Evolutionary conservation across 2,888 invertebrate species (phyloP).

Genomic region (Poecilobothrus nobilitatus): DNA sequence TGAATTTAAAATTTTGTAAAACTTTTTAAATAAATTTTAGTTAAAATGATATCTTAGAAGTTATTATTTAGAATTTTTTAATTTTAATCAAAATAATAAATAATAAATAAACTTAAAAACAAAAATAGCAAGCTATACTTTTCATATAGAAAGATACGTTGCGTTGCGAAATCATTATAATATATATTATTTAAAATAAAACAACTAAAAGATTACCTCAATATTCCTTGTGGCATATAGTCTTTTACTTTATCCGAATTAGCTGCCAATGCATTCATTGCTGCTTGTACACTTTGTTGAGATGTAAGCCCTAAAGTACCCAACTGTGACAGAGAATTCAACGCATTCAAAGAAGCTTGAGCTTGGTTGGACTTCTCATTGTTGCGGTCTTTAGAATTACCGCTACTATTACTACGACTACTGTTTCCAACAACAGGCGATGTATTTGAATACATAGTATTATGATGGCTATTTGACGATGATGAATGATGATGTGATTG

Average conservation of each 20-base stretch:
- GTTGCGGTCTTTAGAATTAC: slow-evolving; percentile 31
- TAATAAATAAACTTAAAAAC: not conserved
- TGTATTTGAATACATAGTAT: slow-evolving; percentile 35
- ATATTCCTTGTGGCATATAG: slow-evolving; percentile 46
- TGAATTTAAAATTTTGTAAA: not conserved
- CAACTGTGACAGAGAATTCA: slow-evolving; percentile 42
- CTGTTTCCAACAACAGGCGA: slow-evolving; percentile 18
- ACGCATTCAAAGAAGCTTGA: slow-evolving; percentile 39
- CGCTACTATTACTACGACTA: slow-evolving; percentile 21
- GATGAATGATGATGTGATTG: slow-evolving; percentile 29
- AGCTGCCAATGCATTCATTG: slow-evolving; percentile 44
- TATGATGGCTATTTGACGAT: slow-evolving; percentile 25
- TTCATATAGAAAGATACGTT: not conserved
- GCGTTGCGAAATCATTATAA: not conserved
- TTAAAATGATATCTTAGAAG: no score
- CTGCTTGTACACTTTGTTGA: slow-evolving; percentile 44
- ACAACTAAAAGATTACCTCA: slow-evolving; percentile 39
- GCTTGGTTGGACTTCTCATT: slow-evolving; percentile 37
- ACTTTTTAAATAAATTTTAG: no score
- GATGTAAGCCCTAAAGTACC: slow-evolving; percentile 42
- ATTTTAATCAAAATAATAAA: not conserved
- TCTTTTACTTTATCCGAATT: slow-evolving; percentile 37
- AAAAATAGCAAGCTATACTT: not conserved
- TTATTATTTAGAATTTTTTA: not conserved
- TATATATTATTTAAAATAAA: not conserved